A percentile compares a stretch with the other conserved stretches of the same genome.
These are phyloP conservation scores for Chanos chanos DNA, from an alignment of 2,797 vertebrate species.

Conservation along the genomic window DNA sequence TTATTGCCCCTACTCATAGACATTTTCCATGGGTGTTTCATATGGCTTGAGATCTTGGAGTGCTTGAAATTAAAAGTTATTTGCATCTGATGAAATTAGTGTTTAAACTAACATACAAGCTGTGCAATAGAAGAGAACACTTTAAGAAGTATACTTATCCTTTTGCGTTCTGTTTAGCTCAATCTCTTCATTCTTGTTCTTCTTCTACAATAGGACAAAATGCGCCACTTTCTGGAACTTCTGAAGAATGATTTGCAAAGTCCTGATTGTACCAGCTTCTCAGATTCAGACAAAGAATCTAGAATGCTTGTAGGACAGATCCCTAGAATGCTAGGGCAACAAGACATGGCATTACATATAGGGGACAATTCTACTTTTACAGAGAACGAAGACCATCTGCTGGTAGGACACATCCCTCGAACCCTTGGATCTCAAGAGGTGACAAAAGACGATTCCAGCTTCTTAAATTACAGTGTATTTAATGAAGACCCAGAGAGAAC, in stretches of 20 bases:
- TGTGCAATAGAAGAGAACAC: too few species aligned
- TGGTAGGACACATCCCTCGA: neutral
- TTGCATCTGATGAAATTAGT: too few species aligned
- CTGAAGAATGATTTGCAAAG: slow-evolving; percentile 79
- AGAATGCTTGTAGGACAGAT: slow-evolving; percentile 31
- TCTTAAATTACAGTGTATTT: slow-evolving; percentile 31
- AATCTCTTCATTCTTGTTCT: neutral
- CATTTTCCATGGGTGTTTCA: too few species aligned
- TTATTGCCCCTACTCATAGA: neutral
- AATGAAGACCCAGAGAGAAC: slow-evolving; percentile 36
- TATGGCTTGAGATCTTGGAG: too few species aligned
- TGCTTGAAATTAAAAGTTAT: too few species aligned
- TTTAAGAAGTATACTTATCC: too few species aligned
- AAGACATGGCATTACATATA: too few species aligned
- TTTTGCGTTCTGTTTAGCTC: too few species aligned
- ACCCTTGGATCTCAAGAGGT: slow-evolving; percentile 36
- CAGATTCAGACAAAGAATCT: slow-evolving; percentile 19
- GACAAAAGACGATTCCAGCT: slow-evolving; percentile 41
- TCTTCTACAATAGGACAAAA: slow-evolving; percentile 78
- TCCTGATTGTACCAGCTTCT: slow-evolving; percentile 32
- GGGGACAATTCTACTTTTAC: too few species aligned
- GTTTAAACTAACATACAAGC: too few species aligned
- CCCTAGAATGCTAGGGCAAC: too few species aligned
- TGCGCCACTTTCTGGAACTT: slow-evolving; percentile 82
- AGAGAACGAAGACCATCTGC: slow-evolving; percentile 24